These are phyloP conservation scores for Helicoverpa assulta DNA, from an alignment of 2,888 invertebrate genomes.

Conservation along the genomic window DNA sequence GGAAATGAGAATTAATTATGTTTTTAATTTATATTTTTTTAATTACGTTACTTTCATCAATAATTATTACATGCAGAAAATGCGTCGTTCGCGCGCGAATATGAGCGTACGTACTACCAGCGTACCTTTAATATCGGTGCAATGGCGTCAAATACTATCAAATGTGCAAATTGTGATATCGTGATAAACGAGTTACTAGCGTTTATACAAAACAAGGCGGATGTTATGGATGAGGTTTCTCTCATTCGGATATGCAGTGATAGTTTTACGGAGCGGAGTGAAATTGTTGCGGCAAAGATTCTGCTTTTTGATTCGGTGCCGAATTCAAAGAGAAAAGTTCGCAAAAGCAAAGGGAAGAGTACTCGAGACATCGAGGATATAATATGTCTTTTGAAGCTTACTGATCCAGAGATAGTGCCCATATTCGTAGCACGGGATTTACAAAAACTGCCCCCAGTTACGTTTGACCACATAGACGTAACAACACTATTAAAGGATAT, in stretches of 20 bases:
- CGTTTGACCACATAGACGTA: slow-evolving; percentile 13
- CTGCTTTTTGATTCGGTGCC: slow-evolving; percentile 15
- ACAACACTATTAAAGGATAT: slow-evolving; percentile 9
- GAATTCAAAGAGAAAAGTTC: slow-evolving; percentile 4
- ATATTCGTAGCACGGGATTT: slow-evolving; percentile 5
- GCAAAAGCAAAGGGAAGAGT: slow-evolving; percentile 17
- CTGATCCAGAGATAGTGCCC: neutral
- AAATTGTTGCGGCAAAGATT: slow-evolving; percentile 5
- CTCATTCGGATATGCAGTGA: slow-evolving; percentile 14
- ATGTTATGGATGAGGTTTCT: slow-evolving; percentile 21
- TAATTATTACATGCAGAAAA: too few relatives aligned
- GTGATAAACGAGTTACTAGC: slow-evolving; percentile 28
- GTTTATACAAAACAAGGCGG: slow-evolving; percentile 24
- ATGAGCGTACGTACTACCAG: too few relatives aligned
- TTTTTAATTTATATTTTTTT: too few relatives aligned
- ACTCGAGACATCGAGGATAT: slow-evolving; percentile 10
- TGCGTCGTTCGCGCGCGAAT: too few relatives aligned
- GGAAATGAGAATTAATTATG: too few relatives aligned
- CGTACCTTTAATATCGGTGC: neutral
- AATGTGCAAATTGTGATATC: slow-evolving; percentile 26
- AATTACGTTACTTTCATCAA: too few relatives aligned
- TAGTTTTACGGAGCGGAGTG: slow-evolving; percentile 5
- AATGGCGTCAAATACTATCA: slow-evolving; percentile 24
- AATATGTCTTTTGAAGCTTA: slow-evolving; percentile 7
- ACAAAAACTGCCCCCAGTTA: slow-evolving; percentile 7